These are phyloP conservation scores for Escarpia spicata DNA, from an alignment of 2,888 invertebrate species.

Conservation along the genomic window DNA sequence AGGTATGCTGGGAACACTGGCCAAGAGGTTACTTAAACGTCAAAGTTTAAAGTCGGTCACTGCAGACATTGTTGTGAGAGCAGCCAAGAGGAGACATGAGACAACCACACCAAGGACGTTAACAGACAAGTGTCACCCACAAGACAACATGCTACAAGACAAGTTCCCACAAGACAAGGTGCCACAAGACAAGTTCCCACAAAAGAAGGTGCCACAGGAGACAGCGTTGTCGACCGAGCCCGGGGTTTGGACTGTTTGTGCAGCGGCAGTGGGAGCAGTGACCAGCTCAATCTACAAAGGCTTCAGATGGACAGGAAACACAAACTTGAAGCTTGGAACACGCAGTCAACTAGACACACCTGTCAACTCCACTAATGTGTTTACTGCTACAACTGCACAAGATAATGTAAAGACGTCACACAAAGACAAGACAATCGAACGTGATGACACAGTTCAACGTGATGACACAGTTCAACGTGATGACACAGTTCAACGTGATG, in stretches of 20 bases:
- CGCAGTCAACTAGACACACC: not conserved
- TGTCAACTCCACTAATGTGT: not conserved
- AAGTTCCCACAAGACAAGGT: not conserved
- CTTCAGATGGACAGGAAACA: not conserved
- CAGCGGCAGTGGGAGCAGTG: not conserved
- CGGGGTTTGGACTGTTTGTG: not conserved
- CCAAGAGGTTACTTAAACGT: not conserved
- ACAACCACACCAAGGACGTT: not conserved
- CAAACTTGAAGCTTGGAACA: not conserved
- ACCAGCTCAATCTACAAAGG: not conserved
- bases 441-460: not conserved
- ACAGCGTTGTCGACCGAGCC: not conserved
- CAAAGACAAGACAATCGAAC: not conserved
- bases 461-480: no score
- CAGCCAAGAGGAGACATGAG: not conserved
- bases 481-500: no score
- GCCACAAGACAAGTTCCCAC: not conserved
- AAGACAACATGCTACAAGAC: not conserved
- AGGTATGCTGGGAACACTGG: not conserved
- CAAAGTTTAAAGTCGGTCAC: not conserved
- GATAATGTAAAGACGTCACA: not conserved
- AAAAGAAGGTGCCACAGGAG: not conserved
- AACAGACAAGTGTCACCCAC: not conserved
- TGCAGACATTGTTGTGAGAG: not conserved
- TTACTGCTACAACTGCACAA: not conserved